Percentiles rank a stretch among this genome's conserved stretches.
Conservation (phyloP, 2,888 invertebrate genomes). For the Glyphotaelius pellucidus region DNA sequence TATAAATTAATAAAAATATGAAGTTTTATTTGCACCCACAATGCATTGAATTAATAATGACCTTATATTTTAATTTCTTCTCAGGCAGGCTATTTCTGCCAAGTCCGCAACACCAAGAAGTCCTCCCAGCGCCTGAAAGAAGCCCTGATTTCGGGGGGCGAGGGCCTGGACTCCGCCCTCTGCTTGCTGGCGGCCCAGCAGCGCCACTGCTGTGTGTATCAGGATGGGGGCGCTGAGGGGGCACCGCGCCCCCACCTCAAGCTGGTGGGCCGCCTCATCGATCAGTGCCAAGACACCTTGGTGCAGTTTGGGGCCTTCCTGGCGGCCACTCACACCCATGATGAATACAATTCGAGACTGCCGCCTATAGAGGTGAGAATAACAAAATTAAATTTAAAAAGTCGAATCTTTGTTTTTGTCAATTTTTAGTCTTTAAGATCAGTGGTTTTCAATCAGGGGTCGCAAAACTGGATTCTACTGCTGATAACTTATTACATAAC, state of each 20-base stretch:
- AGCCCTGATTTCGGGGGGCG: slow-evolving; percentile 86
- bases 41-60: no score
- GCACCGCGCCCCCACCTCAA: slow-evolving; percentile 89
- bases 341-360: slow-evolving; percentile 93
- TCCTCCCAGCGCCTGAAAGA: slow-evolving; percentile 97
- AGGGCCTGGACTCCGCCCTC: slow-evolving; percentile 94
- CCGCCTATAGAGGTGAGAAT: slow-evolving; percentile 83
- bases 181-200: slow-evolving; percentile 98
- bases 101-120: slow-evolving; percentile 97
- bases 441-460: no score
- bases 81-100: slow-evolving; percentile 97
- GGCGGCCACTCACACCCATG: slow-evolving; percentile 93
- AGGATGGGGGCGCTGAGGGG: slow-evolving; percentile 83
- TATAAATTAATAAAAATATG: no score
- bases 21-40: no score
- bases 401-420: background rate
- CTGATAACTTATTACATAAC: no score
- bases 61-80: slow-evolving; percentile 58
- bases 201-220: slow-evolving; percentile 95
- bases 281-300: slow-evolving; percentile 98
- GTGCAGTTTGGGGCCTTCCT: slow-evolving; percentile 99
- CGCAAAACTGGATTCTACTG: no score
- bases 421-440: no score
- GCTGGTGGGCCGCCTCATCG: slow-evolving; percentile 90
- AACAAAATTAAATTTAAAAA: background rate